Evolutionary conservation across 2,113 vertebrate genomes (phyloP), one percentile per base, ranked within the genome.

Genomic region (Ploceus nigricollis): DNA sequence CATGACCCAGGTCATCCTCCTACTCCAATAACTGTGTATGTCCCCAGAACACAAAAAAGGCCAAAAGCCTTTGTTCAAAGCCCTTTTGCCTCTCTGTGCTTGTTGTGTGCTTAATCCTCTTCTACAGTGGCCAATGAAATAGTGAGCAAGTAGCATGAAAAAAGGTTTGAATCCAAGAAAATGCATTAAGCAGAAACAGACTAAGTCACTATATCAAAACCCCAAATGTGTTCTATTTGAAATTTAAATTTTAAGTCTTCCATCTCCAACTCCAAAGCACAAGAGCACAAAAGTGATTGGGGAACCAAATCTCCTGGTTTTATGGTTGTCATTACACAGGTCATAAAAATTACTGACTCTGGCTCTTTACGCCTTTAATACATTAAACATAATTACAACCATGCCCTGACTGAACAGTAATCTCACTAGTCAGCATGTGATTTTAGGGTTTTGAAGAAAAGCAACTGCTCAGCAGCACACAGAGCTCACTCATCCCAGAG

Each of bases 281-380:
- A 71, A 90, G 84, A 94, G 79, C 1, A 15, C 42, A 76, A 44
- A 90, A 87, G 77, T 33, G 48, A 89, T 9, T 25, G 50, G 28
- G n/a, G 66, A 94, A 93, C 71, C 24, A 0, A 80, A 94, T 51
- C 63, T 91, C 90, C 51, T 44, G 56, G 45, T 9, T 91, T 97
- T 91, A 94, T 50, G 68, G 80, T 54, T 90, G 77, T 79, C 82
- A 93, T 87, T 97, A 94, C 95, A 97, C 79, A 93, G 65, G 69
- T 84, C 91, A 77, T 96, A 95, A 96, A 96, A 94, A 90, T 53
- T 94, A 96, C 71, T 91, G 91, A 88, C 91, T 96, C 97, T 89
- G 87, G 85, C 93, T 92, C 88, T 81, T 93, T 51, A 80, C 0
- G 1, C 25, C 28, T 96, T 85, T 90, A 91, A 88, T 87, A 89